A percentile compares a stretch with the other conserved stretches of the same genome.
Conservation (phyloP, 2,888 invertebrate genomes). For the Zaprionus lineosus region DNA sequence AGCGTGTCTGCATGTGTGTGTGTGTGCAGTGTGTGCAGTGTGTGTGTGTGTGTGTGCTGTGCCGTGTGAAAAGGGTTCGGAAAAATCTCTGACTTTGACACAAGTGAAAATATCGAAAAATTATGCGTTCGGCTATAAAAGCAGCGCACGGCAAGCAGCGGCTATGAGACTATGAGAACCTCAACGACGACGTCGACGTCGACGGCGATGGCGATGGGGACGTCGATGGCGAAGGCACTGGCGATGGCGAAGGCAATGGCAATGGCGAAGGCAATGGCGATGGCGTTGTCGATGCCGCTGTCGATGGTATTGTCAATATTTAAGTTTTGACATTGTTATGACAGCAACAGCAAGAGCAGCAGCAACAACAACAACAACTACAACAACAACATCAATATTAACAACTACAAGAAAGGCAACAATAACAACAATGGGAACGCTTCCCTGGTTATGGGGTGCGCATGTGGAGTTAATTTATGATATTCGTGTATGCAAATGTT, state of each 20-base stretch:
- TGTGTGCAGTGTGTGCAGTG: slow-evolving; percentile 20
- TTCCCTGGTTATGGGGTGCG: slow-evolving; percentile 34
- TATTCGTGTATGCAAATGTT: slow-evolving; percentile 75
- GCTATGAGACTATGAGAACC: no score
- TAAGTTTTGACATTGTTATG: slow-evolving; percentile 76
- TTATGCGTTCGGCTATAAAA: slow-evolving; percentile 68
- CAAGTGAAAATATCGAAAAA: slow-evolving; percentile 70
- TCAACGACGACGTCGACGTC: slow-evolving; percentile 8
- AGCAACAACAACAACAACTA: slow-evolving; percentile 30
- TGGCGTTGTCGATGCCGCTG: slow-evolving; percentile 35
- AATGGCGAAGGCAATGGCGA: no score
- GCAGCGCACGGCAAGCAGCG: slow-evolving; percentile 57
- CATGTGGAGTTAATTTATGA: slow-evolving; percentile 68
- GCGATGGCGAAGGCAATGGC: no score
- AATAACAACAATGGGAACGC: slow-evolving; percentile 32
- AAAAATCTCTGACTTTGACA: slow-evolving; percentile 64
- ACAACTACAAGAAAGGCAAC: slow-evolving; percentile 3
- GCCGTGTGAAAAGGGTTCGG: slow-evolving; percentile 59
- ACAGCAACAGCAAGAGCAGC: slow-evolving; percentile 35
- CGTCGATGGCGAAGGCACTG: no score
- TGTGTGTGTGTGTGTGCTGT: no score
- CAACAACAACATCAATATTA: slow-evolving; percentile 14
- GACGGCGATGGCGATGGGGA: slow-evolving; percentile 36
- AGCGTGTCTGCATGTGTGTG: no score
- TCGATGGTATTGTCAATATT: slow-evolving; percentile 73